Evolutionary conservation across 1,140 invertebrate genomes (phyloP).

Genomic region (Bicyclus anynana): DNA sequence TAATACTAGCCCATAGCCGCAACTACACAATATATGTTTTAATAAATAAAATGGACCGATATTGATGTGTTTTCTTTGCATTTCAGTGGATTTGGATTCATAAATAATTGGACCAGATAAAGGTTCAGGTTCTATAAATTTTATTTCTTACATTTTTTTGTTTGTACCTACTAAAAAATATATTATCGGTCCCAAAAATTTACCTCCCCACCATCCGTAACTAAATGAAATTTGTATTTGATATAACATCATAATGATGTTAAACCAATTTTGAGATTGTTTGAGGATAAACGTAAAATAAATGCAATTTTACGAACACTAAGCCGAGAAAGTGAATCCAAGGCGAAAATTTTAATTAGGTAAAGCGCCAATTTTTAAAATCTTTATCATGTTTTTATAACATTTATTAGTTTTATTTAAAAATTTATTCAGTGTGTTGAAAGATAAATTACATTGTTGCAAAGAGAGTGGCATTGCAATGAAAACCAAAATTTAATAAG

Average conservation of each 20-base stretch:
- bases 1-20: not conserved
- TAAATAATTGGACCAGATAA: too few relatives aligned
- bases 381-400: not conserved
- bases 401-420: not conserved
- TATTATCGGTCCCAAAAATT: too few relatives aligned
- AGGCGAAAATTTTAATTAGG: slow-evolving; percentile 23
- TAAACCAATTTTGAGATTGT: not conserved
- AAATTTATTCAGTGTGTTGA: too few relatives aligned
- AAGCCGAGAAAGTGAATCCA: slow-evolving; percentile 19
- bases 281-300: slow-evolving; percentile 32
- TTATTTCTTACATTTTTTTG: too few relatives aligned
- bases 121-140: too few relatives aligned
- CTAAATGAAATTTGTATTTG: not conserved
- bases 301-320: slow-evolving; percentile 25
- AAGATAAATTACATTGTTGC: not conserved
- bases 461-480: not conserved
- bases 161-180: too few relatives aligned
- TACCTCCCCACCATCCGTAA: too few relatives aligned
- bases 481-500: not conserved
- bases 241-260: not conserved
- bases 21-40: too few relatives aligned
- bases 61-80: too few relatives aligned
- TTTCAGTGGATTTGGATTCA: too few relatives aligned
- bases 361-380: not conserved
- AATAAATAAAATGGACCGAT: too few relatives aligned